These are phyloP conservation scores for Sepioteuthis lessoniana DNA, from an alignment of 2,888 invertebrate genomes.

Conservation along the genomic window DNA sequence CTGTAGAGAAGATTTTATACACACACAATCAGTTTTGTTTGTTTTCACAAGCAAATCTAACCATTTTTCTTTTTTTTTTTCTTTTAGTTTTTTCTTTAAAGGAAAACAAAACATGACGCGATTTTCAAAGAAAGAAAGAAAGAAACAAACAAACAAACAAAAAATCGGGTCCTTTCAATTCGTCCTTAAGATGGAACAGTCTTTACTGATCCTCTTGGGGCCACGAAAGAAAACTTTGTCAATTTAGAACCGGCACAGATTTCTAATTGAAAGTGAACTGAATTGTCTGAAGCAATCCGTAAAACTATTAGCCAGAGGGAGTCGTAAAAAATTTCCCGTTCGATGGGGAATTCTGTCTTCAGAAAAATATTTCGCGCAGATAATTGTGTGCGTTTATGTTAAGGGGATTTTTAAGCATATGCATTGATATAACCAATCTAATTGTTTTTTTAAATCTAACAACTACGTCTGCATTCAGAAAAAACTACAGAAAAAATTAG, in stretches of 20 bases:
- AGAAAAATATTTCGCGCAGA: not conserved
- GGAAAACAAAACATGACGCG: not conserved
- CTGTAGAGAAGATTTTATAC: not conserved
- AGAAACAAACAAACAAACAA: too few relatives aligned
- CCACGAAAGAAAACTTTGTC: not conserved
- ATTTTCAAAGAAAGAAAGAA: not conserved
- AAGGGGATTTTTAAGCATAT: not conserved
- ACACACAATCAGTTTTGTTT: not conserved
- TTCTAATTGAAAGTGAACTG: slow-evolving; percentile 14
- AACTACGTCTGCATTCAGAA: too few relatives aligned
- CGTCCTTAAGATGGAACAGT: not conserved
- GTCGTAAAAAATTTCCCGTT: not conserved
- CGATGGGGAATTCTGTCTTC: not conserved
- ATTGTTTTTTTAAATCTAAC: too few relatives aligned
- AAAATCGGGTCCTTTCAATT: not conserved
- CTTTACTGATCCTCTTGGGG: not conserved
- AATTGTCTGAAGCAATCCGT: not conserved
- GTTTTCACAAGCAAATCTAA: not conserved
- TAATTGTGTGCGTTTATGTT: not conserved
- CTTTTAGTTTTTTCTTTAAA: not conserved
- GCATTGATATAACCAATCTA: not conserved
- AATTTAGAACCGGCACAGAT: not conserved
- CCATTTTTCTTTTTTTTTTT: not conserved
- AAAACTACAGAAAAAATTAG: too few relatives aligned
- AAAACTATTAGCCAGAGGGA: not conserved